phyloP scores from a whole-genome alignment of 2,113 vertebrate genomes.

The Naja naja region DNA sequence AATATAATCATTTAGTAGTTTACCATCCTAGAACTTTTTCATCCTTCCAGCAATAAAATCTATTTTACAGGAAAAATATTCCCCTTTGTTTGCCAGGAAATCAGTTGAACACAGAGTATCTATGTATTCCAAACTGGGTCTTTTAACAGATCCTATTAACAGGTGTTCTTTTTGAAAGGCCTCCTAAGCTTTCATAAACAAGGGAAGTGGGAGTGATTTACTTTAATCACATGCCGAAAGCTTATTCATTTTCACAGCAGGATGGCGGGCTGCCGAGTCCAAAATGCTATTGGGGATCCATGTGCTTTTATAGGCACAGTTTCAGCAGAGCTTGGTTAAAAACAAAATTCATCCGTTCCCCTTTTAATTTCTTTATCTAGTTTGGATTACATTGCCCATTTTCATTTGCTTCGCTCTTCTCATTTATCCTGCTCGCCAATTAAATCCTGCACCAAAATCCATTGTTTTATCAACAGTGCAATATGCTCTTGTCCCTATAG shows the following conservation, averaged over 20 bases:
- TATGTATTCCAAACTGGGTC: conserved; percentile 16
- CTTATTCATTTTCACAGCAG: conserved; percentile 33
- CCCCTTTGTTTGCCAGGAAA: conserved; percentile 1
- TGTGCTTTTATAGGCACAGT: conserved; percentile 13
- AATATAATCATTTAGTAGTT: not conserved
- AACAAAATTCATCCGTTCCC: conserved; percentile 8
- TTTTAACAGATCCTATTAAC: conserved; percentile 19
- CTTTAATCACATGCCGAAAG: conserved; percentile 18
- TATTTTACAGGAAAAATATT: not conserved
- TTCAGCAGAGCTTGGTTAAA: not conserved
- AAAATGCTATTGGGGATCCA: not conserved
- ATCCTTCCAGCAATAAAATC: not conserved
- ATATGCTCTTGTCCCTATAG: not conserved
- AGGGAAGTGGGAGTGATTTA: conserved; percentile 19
- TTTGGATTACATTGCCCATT: conserved; percentile 46
- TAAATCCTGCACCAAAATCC: not conserved
- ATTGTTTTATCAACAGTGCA: fast-evolving
- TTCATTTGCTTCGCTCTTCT: not conserved
- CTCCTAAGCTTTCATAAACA: conserved; percentile 30
- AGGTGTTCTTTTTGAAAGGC: conserved; percentile 35
- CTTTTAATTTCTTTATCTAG: conserved; percentile 42
- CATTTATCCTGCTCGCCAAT: conserved; percentile 4
- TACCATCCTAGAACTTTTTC: not conserved
- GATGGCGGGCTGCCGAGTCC: conserved; percentile 34
- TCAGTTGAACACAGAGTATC: not conserved